Conservation (phyloP, 2,113 vertebrate genomes). For the Balaeniceps rex region DNA sequence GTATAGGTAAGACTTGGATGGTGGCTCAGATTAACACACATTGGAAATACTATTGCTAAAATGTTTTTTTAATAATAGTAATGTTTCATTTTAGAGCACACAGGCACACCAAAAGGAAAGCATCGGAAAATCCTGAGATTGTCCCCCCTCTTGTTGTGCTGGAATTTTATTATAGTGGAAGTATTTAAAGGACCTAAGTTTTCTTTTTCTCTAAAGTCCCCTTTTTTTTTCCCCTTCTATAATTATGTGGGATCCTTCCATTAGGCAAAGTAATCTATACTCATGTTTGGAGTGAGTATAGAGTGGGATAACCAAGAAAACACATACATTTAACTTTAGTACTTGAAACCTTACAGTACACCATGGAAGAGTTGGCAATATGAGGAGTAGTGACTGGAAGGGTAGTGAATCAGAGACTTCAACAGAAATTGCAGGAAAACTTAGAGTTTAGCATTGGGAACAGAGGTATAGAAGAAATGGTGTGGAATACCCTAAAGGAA, state of each 20-base stretch:
- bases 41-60: neutral
- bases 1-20: neutral
- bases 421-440: neutral
- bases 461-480: neutral
- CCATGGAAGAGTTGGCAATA: neutral
- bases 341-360: neutral
- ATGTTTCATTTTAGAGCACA: neutral
- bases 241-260: neutral
- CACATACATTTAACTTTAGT: neutral
- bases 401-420: neutral
- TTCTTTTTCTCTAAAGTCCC: neutral
- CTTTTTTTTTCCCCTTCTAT: too few relatives aligned
- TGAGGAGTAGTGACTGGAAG: neutral
- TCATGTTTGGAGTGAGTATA: neutral
- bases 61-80: neutral
- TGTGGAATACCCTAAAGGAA: neutral
- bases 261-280: neutral
- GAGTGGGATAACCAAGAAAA: neutral
- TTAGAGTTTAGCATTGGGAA: neutral
- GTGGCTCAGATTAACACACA: neutral
- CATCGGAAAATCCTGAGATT: neutral
- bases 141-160: neutral
- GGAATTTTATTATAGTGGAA: neutral
- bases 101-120: neutral
- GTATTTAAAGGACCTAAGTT: neutral